Evolutionary conservation across 1,140 invertebrate genomes (phyloP), one percentile per base, ranked within the genome.

Genomic region (Brachionus asplanchnoidis): DNA sequence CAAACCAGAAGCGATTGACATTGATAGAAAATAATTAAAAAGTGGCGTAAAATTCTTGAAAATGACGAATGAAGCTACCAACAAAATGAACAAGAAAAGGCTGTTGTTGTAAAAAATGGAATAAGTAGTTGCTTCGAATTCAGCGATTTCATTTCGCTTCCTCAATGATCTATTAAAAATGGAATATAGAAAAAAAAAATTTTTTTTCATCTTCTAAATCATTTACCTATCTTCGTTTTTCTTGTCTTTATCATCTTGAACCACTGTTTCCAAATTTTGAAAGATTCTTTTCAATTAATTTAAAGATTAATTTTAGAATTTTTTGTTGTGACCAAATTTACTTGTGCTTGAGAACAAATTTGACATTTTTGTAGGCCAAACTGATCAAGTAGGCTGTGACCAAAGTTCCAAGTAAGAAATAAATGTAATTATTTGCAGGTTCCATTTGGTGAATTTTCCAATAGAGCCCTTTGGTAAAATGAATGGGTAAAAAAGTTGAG

Each of bases 31-130:
- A 88, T 98, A 98, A 89, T 98, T 99, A 85, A 98, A 92, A 86
- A 94, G 92, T 60, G 97, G 96, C 85, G 94, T 93, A 86, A 98
- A 94, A 82, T 95, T 94, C 87, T 94, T 93, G 86, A 99, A 91
- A 79, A 99, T 88, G 88, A 97, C 98, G 90, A 98, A 99, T 85
- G 97, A 98, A 79, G 93, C 93, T 60, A 98, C 91, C 85, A 99
- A 95, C n/a, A 99, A 93, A 68, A 98, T 92, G 40, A 95, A 94
- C 88, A 99, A 91, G 90, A 97, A 99, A 65, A 99, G 89, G 26
- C 97, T 95, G 89, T 99, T 99, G 91, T 99, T 99, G 92, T 98
- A 99, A 91, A 99, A 99, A 87, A 99, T 98, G 46, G 97, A 95
- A 89, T 97, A 99, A 8, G 96, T 98, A 40, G 97, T 99, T 0